Conservation (phyloP, 1,140 invertebrate genomes). For the Fopius arisanus region DNA sequence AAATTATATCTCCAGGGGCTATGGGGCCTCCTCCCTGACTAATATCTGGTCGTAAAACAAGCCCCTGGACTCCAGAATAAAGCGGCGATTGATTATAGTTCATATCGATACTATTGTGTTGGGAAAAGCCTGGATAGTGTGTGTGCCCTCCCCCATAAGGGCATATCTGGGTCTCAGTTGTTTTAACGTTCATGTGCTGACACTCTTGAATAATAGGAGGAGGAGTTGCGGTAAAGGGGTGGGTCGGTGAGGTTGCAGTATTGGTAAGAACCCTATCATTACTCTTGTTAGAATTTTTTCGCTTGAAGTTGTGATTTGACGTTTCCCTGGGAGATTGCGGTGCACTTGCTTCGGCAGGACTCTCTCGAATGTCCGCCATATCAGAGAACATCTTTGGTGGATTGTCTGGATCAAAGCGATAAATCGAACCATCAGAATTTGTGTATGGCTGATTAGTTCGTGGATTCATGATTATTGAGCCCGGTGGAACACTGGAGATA, state of each 20-base stretch:
- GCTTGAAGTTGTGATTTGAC: conserved; percentile 21
- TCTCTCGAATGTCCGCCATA: conserved; percentile 53
- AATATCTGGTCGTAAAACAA: background rate
- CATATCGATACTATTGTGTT: background rate
- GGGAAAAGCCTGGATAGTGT: conserved; percentile 11
- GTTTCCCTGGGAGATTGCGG: conserved; percentile 21
- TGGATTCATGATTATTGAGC: conserved; percentile 87
- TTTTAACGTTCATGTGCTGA: conserved; percentile 15
- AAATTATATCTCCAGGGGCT: conserved; percentile 45
- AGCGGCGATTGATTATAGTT: conserved; percentile 7
- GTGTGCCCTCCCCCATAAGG: background rate
- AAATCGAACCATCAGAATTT: conserved; percentile 67
- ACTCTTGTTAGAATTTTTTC: conserved; percentile 43
- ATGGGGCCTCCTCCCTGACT: background rate
- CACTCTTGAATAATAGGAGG: conserved; percentile 32
- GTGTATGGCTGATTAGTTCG: conserved; percentile 68
- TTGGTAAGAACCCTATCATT: conserved; percentile 45
- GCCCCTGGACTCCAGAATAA: background rate
- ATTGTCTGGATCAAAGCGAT: conserved; percentile 78
- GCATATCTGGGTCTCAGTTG: conserved; percentile 14
- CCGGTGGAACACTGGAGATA: conserved; percentile 81
- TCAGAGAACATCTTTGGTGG: conserved; percentile 65
- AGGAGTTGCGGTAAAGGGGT: conserved; percentile 51
- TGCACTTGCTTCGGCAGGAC: conserved; percentile 39
- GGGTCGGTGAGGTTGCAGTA: conserved; percentile 54